Evolutionary conservation across 2,888 invertebrate genomes (phyloP).

Genomic region (Erannis defoliaria): DNA sequence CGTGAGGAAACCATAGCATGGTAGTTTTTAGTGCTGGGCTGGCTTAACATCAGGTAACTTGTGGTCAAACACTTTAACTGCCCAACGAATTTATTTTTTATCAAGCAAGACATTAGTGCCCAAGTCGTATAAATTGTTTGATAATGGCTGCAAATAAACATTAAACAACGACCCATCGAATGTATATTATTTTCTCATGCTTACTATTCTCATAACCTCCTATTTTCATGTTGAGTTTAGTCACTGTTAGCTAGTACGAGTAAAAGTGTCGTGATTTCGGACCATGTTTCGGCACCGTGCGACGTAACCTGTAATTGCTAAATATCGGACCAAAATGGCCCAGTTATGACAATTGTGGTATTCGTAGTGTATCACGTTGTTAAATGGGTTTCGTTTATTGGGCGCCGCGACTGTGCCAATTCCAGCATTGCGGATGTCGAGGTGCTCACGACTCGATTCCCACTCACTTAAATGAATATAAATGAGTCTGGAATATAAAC

Average conservation of each 20-base stretch:
- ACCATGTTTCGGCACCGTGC: slow-evolving; percentile 34
- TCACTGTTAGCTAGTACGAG: slow-evolving; percentile 6
- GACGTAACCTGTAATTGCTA: slow-evolving; percentile 54
- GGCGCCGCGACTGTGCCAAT: slow-evolving; percentile 39
- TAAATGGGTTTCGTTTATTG: slow-evolving; percentile 43
- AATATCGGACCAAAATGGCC: slow-evolving; percentile 49
- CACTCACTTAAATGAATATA: slow-evolving; percentile 19
- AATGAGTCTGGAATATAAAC: slow-evolving; percentile 15
- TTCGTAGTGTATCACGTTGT: slow-evolving; percentile 36
- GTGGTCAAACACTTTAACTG: no score
- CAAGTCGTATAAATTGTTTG: no score
- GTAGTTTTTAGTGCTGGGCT: no score
- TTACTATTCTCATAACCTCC: background rate
- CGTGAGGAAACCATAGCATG: no score
- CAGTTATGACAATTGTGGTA: slow-evolving; percentile 45
- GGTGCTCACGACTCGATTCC: slow-evolving; percentile 16
- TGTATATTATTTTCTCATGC: no score
- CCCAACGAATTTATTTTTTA: no score
- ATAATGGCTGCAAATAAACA: no score
- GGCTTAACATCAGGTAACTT: no score
- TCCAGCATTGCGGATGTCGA: slow-evolving; percentile 28
- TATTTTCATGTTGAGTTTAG: slow-evolving; percentile 1
- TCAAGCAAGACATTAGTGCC: no score
- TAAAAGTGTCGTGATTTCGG: slow-evolving; percentile 20
- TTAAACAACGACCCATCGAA: no score